A percentile compares a stretch with the other conserved stretches of the same genome.
Conservation (phyloP, 2,113 vertebrate species). For the Neolamprologus fasciatus region DNA sequence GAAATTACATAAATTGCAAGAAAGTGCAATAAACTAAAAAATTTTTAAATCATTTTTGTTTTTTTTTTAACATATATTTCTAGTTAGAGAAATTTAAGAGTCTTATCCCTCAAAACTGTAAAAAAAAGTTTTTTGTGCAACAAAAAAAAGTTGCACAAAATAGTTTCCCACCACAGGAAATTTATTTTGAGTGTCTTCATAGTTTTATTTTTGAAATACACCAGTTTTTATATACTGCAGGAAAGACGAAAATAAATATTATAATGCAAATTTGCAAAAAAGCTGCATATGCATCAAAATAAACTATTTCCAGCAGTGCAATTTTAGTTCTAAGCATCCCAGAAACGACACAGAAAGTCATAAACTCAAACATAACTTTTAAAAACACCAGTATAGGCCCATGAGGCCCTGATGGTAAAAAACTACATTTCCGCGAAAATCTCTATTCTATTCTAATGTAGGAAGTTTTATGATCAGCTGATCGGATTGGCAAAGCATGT, state of each 20-base stretch:
- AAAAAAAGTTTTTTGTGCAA: neutral
- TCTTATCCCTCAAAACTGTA: neutral
- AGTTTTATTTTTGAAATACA: too few species aligned
- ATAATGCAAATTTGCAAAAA: too few species aligned
- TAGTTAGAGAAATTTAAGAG: neutral
- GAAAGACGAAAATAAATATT: too few species aligned
- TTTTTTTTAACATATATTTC: neutral
- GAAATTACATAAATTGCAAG: neutral
- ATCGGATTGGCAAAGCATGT: fast-evolving
- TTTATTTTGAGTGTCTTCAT: too few species aligned
- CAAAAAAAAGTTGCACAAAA: neutral
- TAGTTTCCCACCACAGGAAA: too few species aligned
- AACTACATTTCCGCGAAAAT: neutral
- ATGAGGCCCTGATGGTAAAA: neutral
- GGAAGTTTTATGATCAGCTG: neutral
- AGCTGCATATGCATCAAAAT: too few species aligned
- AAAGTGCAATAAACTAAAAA: neutral
- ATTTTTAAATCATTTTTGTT: fast-evolving
- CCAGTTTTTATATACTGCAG: too few species aligned
- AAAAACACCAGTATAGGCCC: too few species aligned
- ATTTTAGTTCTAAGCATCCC: fast-evolving
- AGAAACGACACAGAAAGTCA: too few species aligned
- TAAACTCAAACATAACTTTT: too few species aligned
- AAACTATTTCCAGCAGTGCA: too few species aligned
- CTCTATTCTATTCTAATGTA: neutral